Base-by-base conservation (phyloP, 37 sponge, comb jelly and placozoan genomes). In the Lycopodina hypogea region DNA sequence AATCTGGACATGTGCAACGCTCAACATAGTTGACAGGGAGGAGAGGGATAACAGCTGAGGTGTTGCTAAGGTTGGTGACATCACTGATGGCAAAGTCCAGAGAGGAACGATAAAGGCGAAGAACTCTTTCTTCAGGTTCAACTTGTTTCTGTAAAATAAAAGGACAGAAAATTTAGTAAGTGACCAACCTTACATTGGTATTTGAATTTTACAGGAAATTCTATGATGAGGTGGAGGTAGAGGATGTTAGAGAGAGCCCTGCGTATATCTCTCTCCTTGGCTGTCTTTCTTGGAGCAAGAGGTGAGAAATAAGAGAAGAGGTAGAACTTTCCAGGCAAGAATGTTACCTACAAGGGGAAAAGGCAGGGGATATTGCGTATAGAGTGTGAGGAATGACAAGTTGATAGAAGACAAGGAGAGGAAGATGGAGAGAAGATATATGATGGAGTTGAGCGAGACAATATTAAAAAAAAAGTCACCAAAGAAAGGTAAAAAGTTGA, bases 1-100 rank as follows among this genome's bases (percentile, higher is more conserved):
- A 72, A 11, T 6, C 32, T 4, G 85, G 82, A 76, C 94, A 94
- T 28, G 40, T 42, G 68, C 94, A 94, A 21, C 50, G 33, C 85
- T 94, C 94, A 3, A 87, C 94, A 68, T 85, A 86, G 55, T 55
- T 21, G 42, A 74, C 81, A 0, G 67, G 42, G 56, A 57, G 30
- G 2, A 36, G 74, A 17, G 89, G 79, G 21, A 26, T 33, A 48
- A 32, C 28, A 1, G 57, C 68, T 18, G 23, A 36, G 40, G 42
- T 52, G 40, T 21, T 41, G 68, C 50, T 65, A 57, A 28, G 23
- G 56, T 64, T 40, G 1, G 71, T 72, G n/a, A n/a, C n/a, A n/a
- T n/a, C n/a, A n/a, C n/a, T n/a, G n/a, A n/a, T n/a, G 42, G 79
- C 86, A 78, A 75, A 85, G 74, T 73, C 52, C 4, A 88, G 75